Conservation (phyloP, 2,113 vertebrate species). For the Rhodinocichla rosea region DNA sequence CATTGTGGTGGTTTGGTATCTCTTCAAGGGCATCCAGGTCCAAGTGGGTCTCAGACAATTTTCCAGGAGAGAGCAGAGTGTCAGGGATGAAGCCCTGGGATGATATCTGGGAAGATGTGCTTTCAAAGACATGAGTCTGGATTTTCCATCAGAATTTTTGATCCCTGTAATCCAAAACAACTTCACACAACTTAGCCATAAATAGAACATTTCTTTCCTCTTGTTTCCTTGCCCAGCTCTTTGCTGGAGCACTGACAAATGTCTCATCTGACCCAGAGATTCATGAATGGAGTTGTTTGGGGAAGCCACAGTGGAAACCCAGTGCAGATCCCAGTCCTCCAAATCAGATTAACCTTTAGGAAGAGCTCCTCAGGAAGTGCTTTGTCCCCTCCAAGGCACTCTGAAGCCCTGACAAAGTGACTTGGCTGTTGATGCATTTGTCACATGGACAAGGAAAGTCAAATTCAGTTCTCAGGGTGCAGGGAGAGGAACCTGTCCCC, state of each 20-base stretch:
- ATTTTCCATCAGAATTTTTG: neutral
- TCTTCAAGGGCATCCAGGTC: neutral
- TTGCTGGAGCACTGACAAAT: neutral
- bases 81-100: neutral
- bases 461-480: neutral
- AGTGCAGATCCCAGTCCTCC: neutral
- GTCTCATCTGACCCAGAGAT: neutral
- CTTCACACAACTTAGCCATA: neutral
- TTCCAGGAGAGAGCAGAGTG: neutral
- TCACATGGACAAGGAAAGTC: neutral
- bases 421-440: neutral
- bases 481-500: neutral
- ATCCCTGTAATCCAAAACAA: neutral
- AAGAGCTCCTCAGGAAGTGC: neutral
- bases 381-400: neutral
- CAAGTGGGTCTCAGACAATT: neutral
- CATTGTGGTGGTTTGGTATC: neutral
- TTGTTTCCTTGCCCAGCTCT: neutral
- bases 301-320: neutral
- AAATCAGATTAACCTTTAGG: neutral
- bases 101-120: accelerated
- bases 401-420: neutral
- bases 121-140: neutral
- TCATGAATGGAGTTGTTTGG: neutral
- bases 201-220: neutral